Evolutionary conservation across 2,888 invertebrate genomes (phyloP), one percentile per base, ranked within the genome.

Genomic region (Ormyrus rosae): DNA sequence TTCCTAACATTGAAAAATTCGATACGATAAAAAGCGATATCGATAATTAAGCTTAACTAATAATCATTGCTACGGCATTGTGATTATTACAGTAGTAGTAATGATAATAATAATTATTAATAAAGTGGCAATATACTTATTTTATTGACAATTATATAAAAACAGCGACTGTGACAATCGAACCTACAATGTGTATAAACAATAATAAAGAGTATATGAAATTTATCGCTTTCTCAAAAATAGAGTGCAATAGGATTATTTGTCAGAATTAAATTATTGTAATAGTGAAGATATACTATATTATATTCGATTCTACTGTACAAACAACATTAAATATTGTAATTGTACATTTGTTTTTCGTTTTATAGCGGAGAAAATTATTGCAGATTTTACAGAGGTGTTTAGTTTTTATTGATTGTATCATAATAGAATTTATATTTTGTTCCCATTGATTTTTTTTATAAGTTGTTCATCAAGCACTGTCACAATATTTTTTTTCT

Each of bases 121-220:
- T 65, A 77, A 71, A 76, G 67, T 72, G 72, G 71, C 80, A 81
- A 81, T 73, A 73, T 58, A 68, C 68, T 77, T 74, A 70, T 78
- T 81, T 78, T 69, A 81, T 67, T 74, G 65, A 73, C 60, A 71
- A 72, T 61, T 75, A 76, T 46, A 80, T 61, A 51, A 51, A 73
- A 79, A 71, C 56, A 71, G 80, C 80, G 82, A 75, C 82, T 78
- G 78, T 75, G 82, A 82, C 82, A 80, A 82, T 82, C 80, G 73
- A 80, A 68, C 60, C 13, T 73, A 72, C 13, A 71, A 67, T 71
- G 61, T 69, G 56, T 69, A 65, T 82, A 73, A 79, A 72, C 64
- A 76, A 79, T 80, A 72, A 50, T 72, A 48, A 73, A 72, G 45
- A 19, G 61, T 79, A 64, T 56, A 58, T 56, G 53, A 64, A 73